Base-by-base conservation (phyloP, 2,113 vertebrate species). In the Catharus fuscescens region DNA sequence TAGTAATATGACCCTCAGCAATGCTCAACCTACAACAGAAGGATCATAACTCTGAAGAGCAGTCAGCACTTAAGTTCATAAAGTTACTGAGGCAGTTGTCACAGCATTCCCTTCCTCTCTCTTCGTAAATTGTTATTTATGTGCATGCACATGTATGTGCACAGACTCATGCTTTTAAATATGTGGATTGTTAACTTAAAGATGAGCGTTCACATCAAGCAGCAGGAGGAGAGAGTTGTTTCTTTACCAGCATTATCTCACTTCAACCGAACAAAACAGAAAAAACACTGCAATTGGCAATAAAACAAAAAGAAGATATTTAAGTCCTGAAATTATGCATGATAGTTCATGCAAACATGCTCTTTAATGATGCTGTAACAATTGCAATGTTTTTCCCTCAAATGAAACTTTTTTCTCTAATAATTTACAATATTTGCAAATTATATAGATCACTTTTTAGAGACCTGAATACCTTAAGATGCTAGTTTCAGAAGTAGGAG, bases 21-120 rank as follows among this genome's bases (percentile, higher is more conserved):
- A 91, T 64, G 86, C 93, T 89, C 73, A 57, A 31, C 82, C 77
- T 26, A 59, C 59, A 97, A 93, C 60, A 86, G 74, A 86, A 96
- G 84, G 79, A 82, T 73, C 67, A 25, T 78, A 92, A 92, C 28
- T 80, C 69, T 80, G 56, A 71, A 70, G 42, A 93, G 80, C 71
- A 97, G 93, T 86, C 92, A 96, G 73, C 86, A 81, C 88, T 88
- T 52, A 53, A 93, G 73, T 60, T 95, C 78, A n/a, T 70, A 50
- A 92, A 91, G 81, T 83, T 94, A 91, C 12, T 74, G 87, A 86
- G 62, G 82, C 12, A 2, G 60, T 83, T 95, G 87, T 91, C 74
- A 80, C 54, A 80, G 56, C 65, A 78, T 62, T 60, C 28, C 11
- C 45, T 14, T 14, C 15, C 29, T 47, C 42, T 70, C 16, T 60